Evolutionary conservation across 2,797 vertebrate genomes (phyloP), one percentile per base, ranked within the genome.

Genomic region (Tarsius wallacei): DNA sequence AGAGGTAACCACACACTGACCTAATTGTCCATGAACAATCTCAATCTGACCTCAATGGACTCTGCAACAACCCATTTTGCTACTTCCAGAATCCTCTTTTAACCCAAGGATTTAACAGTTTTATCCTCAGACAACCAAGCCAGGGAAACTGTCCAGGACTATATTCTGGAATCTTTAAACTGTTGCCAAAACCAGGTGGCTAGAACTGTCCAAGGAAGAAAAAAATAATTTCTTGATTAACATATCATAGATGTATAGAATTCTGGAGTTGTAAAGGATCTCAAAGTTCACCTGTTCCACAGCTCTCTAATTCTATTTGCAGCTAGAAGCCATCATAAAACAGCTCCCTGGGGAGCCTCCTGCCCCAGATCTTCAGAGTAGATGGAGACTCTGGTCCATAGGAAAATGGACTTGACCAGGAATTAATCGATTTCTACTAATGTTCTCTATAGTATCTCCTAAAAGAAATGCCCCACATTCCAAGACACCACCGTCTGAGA

Each of bases 231-330:
- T 61, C 71, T 74, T 31, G n/a, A 26, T 47, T 26, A n/a, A 6
- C 28, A n/a, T 7, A 15, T 4, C 57, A 49, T 7, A 49, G n/a
- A 14, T 76, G n/a, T 31, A 42, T 36, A 66, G 17, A 36, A 51
- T 31, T 6, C 28, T 22, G 3, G 51, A 8, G 24, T 19, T 28
- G 13, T 12, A 1, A n/a, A 66, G n/a, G 16, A 7, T 47, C 24
- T 28, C 5, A 21, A 31, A 24, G 16, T 12, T 12, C 1, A 15
- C 19, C 24, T 63, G 24, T 7, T 57, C 24, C 0, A 0, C 5
- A 16, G 26, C 6, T 16, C 47, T 53, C 13, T 7, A 12, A 10
- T 33, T 31, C 36, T 51, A 53, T 16, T 8, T 16, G 33, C 82
- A 49, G 73, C 26, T 8, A 9, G 64, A 15, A 26, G 26, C 5